Evolutionary conservation across 2,888 invertebrate genomes (phyloP).

Genomic region (Eupithecia insigniata): DNA sequence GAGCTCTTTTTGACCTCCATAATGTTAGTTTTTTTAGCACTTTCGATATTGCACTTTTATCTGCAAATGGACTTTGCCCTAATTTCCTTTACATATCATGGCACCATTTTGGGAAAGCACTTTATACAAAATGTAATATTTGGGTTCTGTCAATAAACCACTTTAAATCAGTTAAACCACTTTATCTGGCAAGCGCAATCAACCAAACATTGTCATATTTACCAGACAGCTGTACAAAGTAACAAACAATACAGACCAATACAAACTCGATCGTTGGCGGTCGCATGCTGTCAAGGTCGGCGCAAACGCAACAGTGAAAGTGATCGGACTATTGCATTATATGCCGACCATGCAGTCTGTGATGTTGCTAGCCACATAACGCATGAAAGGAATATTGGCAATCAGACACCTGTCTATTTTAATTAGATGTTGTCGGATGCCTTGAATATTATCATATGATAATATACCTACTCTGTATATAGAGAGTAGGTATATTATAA

Average conservation of each 20-base stretch:
- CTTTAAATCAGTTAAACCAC: background rate
- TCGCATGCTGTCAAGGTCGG: slow-evolving; percentile 62
- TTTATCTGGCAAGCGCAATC: slow-evolving; percentile 9
- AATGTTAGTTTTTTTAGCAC: background rate
- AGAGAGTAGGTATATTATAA: too few species aligned
- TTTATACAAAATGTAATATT: background rate
- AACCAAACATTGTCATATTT: slow-evolving; percentile 8
- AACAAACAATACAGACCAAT: slow-evolving; percentile 36
- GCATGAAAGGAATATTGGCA: slow-evolving; percentile 5
- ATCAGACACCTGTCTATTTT: slow-evolving; percentile 5
- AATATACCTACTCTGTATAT: too few species aligned
- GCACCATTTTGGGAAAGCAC: background rate
- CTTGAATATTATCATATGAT: background rate
- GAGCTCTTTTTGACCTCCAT: background rate
- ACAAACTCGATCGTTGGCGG: slow-evolving; percentile 50
- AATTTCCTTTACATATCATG: background rate
- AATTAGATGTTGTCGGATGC: background rate
- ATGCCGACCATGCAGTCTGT: slow-evolving; percentile 9
- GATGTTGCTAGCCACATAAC: slow-evolving; percentile 12
- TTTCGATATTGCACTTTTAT: background rate
- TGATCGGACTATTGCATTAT: slow-evolving; percentile 37
- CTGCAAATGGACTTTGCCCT: background rate
- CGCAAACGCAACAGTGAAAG: slow-evolving; percentile 55
- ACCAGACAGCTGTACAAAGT: slow-evolving; percentile 15
- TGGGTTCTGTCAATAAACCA: background rate